A percentile compares a stretch with the other conserved stretches of the same genome.
Conservation (phyloP, 2,113 vertebrate genomes). For the Thomomys bottae region DNA sequence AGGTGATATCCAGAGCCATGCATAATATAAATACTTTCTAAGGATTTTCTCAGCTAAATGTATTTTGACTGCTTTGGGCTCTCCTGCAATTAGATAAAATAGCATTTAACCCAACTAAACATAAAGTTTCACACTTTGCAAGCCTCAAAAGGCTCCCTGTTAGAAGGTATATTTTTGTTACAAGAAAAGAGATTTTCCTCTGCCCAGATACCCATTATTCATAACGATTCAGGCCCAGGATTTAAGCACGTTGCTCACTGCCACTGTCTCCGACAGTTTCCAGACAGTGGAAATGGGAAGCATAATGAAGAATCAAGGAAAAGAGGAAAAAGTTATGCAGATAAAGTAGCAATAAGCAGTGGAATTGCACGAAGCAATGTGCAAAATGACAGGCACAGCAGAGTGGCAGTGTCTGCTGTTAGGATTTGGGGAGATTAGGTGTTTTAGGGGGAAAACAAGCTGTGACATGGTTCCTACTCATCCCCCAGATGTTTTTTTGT, state of each 20-base stretch:
- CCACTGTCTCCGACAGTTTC: not conserved
- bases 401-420: not conserved
- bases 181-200: slow-evolving; percentile 54
- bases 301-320: slow-evolving; percentile 35
- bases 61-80: slow-evolving; percentile 68
- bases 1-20: slow-evolving; percentile 38
- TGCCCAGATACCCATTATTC: slow-evolving; percentile 16
- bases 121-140: slow-evolving; percentile 67
- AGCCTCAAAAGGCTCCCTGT: slow-evolving; percentile 66
- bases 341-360: not conserved
- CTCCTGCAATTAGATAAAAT: slow-evolving; percentile 69
- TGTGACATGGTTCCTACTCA: slow-evolving; percentile 71
- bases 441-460: slow-evolving; percentile 67
- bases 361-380: not conserved
- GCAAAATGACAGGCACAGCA: not conserved
- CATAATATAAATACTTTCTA: slow-evolving; percentile 63
- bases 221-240: not conserved
- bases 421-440: slow-evolving; percentile 70
- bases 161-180: slow-evolving; percentile 57
- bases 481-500: slow-evolving; percentile 73
- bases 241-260: not conserved
- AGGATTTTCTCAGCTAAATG: slow-evolving; percentile 65
- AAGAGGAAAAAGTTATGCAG: not conserved
- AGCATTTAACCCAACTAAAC: slow-evolving; percentile 64
- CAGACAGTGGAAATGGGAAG: not conserved